Evolutionary conservation across 1,140 invertebrate species (phyloP).

Genomic region (Homalodisca vitripennis): DNA sequence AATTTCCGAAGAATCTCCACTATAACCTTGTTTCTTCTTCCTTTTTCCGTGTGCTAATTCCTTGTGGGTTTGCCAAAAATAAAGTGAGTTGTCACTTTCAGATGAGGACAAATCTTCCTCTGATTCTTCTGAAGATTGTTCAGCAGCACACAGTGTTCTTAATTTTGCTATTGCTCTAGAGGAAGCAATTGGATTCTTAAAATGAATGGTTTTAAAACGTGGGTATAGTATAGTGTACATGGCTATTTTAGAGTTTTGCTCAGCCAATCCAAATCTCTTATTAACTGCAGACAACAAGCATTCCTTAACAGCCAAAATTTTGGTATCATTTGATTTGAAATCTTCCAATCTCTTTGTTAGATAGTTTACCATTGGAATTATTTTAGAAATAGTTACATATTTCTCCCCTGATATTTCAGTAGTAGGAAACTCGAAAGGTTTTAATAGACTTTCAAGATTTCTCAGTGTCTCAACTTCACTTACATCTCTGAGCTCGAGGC

Average conservation of each 20-base stretch:
- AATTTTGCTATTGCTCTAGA: constrained; percentile 27
- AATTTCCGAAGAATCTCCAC: neutral
- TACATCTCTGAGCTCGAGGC: constrained; percentile 44
- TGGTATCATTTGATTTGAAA: no score
- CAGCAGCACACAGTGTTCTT: neutral
- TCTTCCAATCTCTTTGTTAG: no score
- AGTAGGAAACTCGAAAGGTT: constrained; percentile 46
- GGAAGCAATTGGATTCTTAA: constrained; percentile 34
- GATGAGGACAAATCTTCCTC: neutral
- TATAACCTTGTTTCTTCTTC: neutral
- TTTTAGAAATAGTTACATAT: constrained; percentile 47
- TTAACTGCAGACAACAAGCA: constrained; percentile 40
- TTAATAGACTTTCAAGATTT: constrained; percentile 43
- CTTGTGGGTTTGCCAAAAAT: constrained; percentile 34
- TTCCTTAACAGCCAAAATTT: no score
- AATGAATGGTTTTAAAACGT: constrained; percentile 41
- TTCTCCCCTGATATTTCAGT: constrained; percentile 49
- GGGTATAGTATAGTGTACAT: constrained; percentile 48
- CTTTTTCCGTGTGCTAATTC: constrained; percentile 27
- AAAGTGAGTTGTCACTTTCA: neutral
- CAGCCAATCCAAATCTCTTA: constrained; percentile 43
- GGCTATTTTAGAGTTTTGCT: constrained; percentile 44
- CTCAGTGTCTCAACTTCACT: constrained; percentile 43
- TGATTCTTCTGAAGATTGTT: constrained; percentile 7
- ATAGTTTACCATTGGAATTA: constrained; percentile 48